These are phyloP conservation scores for Anarrhichthys ocellatus DNA, from an alignment of 2,113 vertebrate genomes.

Conservation along the genomic window DNA sequence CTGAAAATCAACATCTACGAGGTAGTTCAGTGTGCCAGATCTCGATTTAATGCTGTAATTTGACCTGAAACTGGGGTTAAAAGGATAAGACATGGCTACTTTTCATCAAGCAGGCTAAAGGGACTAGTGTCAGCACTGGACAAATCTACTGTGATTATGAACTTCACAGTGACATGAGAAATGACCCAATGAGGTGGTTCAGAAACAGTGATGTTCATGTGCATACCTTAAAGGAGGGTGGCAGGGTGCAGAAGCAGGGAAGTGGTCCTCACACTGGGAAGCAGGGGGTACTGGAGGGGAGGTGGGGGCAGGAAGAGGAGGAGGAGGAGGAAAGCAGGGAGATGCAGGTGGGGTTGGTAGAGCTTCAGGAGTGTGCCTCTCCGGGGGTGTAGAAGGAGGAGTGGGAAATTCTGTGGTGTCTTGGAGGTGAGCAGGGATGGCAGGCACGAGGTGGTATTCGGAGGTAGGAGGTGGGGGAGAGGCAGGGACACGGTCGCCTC, in stretches of 20 bases:
- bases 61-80: conserved; percentile 32
- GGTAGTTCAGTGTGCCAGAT: conserved; percentile 41
- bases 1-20: conserved; percentile 3
- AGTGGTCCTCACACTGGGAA: conserved; percentile 35
- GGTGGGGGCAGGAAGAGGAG: conserved; percentile 23
- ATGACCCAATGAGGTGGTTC: not conserved
- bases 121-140: conserved; percentile 26
- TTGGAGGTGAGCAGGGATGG: conserved; percentile 62
- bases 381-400: conserved; percentile 71
- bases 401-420: conserved; percentile 72
- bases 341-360: conserved; percentile 57
- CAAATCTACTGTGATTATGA: conserved; percentile 23
- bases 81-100: conserved; percentile 56
- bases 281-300: conserved; percentile 39
- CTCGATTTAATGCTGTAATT: conserved; percentile 57
- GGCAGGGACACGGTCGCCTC: conserved; percentile 50
- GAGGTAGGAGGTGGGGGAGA: conserved; percentile 60
- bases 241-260: conserved; percentile 34
- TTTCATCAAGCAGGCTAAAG: conserved; percentile 56
- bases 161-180: not conserved
- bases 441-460: conserved; percentile 42
- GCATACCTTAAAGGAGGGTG: conserved; percentile 67
- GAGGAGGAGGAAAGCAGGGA: conserved; percentile 33
- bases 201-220: not conserved
- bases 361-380: conserved; percentile 51